Base-by-base conservation (phyloP, 2,797 vertebrate species). In the Chelon auratus region DNA sequence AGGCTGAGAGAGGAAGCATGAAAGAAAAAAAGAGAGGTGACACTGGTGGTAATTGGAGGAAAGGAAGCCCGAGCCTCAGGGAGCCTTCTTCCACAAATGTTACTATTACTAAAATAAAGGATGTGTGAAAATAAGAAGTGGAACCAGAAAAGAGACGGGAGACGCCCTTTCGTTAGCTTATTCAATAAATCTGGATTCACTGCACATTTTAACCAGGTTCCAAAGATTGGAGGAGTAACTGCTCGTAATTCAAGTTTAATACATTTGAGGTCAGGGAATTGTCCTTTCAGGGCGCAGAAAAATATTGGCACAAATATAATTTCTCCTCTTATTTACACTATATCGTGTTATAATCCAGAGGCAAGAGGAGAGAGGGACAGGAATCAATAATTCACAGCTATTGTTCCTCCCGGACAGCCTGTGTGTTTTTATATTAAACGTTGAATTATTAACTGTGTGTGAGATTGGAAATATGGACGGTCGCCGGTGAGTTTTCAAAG, bases 381-480 rank as follows among this genome's bases (percentile, higher is more conserved):
- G 71, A 80, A 92, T 95, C 82, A 94, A 94, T 95, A 91, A 94
- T 94, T 94, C 74, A 95, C 78, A 69, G 63, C 79, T 80, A 84
- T 93, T 92, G 81, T 93, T 91, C 78, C 79, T 87, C 74, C 78
- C 13, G 59, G 85, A 87, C 80, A 73, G 85, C 78, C 88, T 75
- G 84, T 89, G 91, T 88, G 89, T 87, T 90, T 91, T 85, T 91
- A 91, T 94, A 95, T 94, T 94, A 93, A 90, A 92, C 83, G 86
- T 61, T 94, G 73, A 94, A 95, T 95, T 94, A 94, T 95, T 95
- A 87, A 95, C 47, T 58, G 42, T 75, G 54, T 77, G 55, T 72
- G 83, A 82, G 84, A 92, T 89, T 87, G 72, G 81, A 87, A 85
- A 89, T 85, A 70, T 77, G 67, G 22, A 60, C 0, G 6, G 77